Conservation (phyloP, 23 tunicate species). For the Aplidium turbinatum region DNA sequence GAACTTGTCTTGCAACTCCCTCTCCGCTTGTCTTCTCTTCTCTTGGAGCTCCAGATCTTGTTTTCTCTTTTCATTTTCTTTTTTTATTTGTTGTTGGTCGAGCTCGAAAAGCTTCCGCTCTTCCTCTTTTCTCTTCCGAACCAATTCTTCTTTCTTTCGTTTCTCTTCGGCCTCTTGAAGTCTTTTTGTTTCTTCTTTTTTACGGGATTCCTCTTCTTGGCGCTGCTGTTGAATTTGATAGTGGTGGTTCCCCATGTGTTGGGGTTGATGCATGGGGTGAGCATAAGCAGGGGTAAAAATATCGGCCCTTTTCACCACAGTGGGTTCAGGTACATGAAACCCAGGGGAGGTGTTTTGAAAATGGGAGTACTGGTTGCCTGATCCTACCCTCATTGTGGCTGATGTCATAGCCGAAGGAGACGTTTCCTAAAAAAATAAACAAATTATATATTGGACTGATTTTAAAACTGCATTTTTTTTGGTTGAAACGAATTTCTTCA, state of each 20-base stretch:
- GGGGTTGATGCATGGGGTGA: constrained; percentile 65
- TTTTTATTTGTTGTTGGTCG: background rate
- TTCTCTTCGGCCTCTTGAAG: constrained; percentile 1
- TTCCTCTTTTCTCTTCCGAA: too few species aligned
- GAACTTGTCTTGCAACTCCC: constrained; percentile 39
- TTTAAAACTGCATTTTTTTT: too few species aligned
- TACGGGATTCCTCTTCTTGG: constrained; percentile 5
- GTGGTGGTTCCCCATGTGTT: constrained; percentile 42
- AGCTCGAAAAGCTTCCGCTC: background rate
- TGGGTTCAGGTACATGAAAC: constrained; percentile 18
- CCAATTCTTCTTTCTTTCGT: constrained; percentile 11
- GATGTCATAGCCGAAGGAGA: too few species aligned
- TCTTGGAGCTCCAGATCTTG: constrained; percentile 22
- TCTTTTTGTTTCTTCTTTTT: background rate
- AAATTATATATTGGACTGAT: too few species aligned
- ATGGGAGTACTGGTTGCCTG: background rate
- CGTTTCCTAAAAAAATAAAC: too few species aligned
- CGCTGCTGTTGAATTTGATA: constrained; percentile 30
- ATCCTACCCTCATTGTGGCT: background rate
- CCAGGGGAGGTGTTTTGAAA: constrained; percentile 24
- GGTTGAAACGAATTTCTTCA: too few species aligned
- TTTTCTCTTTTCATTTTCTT: background rate
- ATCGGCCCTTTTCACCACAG: constrained; percentile 17
- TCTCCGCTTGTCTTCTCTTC: constrained; percentile 45
- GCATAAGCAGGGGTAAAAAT: constrained; percentile 65